These are phyloP conservation scores for Syrrhaptes paradoxus DNA, from an alignment of 2,113 vertebrate species.

Conservation along the genomic window DNA sequence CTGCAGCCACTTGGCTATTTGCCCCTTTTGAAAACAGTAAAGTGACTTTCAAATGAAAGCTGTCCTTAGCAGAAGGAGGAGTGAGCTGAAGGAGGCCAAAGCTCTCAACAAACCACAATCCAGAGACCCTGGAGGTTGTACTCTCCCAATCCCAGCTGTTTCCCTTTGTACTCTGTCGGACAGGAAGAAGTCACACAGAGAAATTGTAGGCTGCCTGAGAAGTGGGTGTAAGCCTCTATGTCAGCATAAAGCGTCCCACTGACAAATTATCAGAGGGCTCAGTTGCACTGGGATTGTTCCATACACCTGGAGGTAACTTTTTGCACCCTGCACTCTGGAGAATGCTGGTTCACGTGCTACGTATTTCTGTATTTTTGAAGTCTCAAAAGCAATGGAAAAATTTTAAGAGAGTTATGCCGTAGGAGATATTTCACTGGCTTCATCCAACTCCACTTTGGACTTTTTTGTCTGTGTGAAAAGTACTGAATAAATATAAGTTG, in stretches of 20 bases:
- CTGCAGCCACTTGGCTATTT: not conserved
- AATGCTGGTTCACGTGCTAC: not conserved
- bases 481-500: conserved; percentile 39
- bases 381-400: not conserved
- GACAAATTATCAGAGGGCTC: not conserved
- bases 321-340: not conserved
- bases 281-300: not conserved
- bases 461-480: not conserved
- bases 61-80: not conserved
- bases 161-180: not conserved
- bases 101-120: not conserved
- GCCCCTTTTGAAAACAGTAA: not conserved
- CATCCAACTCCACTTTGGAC: not conserved
- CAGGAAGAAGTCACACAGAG: not conserved
- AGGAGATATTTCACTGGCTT: not conserved
- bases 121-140: not conserved
- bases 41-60: not conserved
- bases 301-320: not conserved
- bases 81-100: not conserved
- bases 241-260: not conserved
- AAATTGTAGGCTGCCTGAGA: not conserved
- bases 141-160: not conserved
- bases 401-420: not conserved
- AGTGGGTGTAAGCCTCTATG: not conserved
- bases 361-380: not conserved